Evolutionary conservation across 2,113 vertebrate genomes (phyloP), one percentile per base, ranked within the genome.

Genomic region (Salvelinus alpinus): DNA sequence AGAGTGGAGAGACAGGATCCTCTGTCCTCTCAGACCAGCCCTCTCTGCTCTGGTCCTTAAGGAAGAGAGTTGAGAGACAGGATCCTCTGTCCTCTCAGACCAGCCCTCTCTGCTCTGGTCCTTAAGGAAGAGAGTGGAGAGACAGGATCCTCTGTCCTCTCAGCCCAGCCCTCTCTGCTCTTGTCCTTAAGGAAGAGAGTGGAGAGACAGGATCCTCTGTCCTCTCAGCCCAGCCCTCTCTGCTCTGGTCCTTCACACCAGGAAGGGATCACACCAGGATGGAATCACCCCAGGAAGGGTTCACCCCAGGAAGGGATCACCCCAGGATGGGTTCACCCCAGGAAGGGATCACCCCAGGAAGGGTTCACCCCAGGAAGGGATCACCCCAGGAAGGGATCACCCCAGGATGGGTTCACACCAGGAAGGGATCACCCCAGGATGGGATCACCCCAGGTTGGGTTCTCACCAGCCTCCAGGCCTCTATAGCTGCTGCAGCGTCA

Each of bases 1-100:
- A 5, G 44, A 4, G 47, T 85, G 65, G 78, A 80, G 76, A 78
- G 74, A 77, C 82, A 73, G 20, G 47, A 79, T 73, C 76, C 73
- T 81, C 68, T 0, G 29, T 44, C 71, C 13, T 16, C 64, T 22
- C 64, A 22, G 22, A 16, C 38, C 1, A 71, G 14, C 29, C 74
- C 73, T 84, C 80, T 88, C 87, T 83, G 83, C n/a, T n/a, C n/a
- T n/a, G n/a, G 88, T 90, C 90, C 85, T 81, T 90, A 88, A 91
- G 79, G 88, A 87, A 71, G 44, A 4, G 44, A 4, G 47, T 85
- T 62, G 80, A 80, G 77, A 78, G 74, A 77, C 82, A 73, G 18
- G 47, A 78, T 73, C 76, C 73, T 81, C 68, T 0, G 29, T 44
- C 74, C 13, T 16, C 64, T 22, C 64, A 22, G 22, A 16, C 38